Evolutionary conservation across 2,888 invertebrate genomes (phyloP).

Genomic region (Chrysomela aeneicollis): DNA sequence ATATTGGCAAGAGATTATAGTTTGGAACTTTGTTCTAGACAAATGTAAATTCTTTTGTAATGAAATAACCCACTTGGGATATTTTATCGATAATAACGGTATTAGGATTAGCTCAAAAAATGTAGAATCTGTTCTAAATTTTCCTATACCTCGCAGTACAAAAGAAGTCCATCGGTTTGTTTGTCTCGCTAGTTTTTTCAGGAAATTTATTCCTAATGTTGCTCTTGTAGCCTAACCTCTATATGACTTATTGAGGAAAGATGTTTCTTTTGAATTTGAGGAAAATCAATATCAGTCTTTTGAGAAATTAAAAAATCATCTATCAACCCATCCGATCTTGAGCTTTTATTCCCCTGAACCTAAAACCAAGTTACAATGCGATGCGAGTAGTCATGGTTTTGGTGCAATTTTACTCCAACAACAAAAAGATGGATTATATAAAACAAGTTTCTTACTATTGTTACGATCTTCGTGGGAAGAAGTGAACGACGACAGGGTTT

Average conservation of each 20-base stretch:
- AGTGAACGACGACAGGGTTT: too few species aligned
- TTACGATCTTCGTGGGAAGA: too few species aligned
- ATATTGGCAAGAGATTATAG: neutral
- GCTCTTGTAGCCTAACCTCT: slow-evolving; percentile 44
- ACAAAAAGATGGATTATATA: slow-evolving; percentile 33
- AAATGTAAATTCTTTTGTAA: slow-evolving; percentile 25
- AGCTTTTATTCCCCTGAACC: slow-evolving; percentile 40
- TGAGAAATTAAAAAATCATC: slow-evolving; percentile 35
- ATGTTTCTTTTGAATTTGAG: slow-evolving; percentile 39
- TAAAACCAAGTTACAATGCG: slow-evolving; percentile 50
- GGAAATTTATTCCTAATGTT: slow-evolving; percentile 42
- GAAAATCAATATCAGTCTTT: slow-evolving; percentile 39
- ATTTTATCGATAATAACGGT: slow-evolving; percentile 16
- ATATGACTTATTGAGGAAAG: slow-evolving; percentile 41
- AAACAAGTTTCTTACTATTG: too few species aligned
- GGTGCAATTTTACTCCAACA: slow-evolving; percentile 42
- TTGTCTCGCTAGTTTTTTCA: slow-evolving; percentile 40
- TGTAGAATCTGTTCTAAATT: too few species aligned
- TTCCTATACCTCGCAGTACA: slow-evolving; percentile 21
- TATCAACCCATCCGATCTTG: slow-evolving; percentile 34
- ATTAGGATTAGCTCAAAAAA: too few species aligned
- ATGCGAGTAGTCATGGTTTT: slow-evolving; percentile 46
- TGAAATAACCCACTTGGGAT: slow-evolving; percentile 37
- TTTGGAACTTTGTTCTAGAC: slow-evolving; percentile 24
- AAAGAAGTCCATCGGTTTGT: too few species aligned